A percentile compares a stretch with the other conserved stretches of the same genome.
Evolutionary conservation across 2,113 vertebrate genomes (phyloP).

Genomic region (Ophthalmotilapia sp.): DNA sequence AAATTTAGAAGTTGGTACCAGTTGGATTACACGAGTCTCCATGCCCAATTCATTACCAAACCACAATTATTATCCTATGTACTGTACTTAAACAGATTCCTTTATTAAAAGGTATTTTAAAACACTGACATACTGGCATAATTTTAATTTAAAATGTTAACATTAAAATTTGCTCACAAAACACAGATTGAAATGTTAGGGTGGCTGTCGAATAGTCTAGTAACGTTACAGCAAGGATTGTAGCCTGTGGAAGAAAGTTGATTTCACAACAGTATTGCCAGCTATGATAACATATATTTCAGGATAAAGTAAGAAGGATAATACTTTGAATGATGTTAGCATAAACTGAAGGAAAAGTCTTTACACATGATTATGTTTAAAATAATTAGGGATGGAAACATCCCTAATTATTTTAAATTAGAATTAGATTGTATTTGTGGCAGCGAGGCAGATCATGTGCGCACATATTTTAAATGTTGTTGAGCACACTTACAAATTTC

Average conservation of each 20-base stretch:
- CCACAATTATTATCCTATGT: neutral
- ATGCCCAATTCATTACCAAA: neutral
- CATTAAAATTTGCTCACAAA: neutral
- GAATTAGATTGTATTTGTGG: neutral
- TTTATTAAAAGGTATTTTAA: neutral
- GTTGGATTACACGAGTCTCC: neutral
- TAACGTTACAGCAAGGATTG: neutral
- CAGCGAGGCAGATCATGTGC: neutral
- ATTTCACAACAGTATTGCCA: neutral
- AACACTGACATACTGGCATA: neutral
- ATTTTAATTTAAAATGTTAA: neutral
- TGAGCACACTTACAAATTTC: neutral
- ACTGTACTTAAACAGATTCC: neutral
- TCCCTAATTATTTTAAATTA: too few relatives aligned
- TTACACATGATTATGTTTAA: neutral
- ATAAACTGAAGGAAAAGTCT: neutral
- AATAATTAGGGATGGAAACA: neutral
- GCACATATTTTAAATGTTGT: neutral
- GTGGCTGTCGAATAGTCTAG: neutral
- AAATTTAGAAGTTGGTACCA: neutral
- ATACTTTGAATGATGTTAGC: neutral
- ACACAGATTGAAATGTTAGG: neutral
- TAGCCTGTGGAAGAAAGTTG: neutral
- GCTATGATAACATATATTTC: neutral
- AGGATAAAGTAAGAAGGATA: neutral